phyloP scores from a whole-genome alignment of 2,888 invertebrate genomes.

The Agrotis exclamationis region DNA sequence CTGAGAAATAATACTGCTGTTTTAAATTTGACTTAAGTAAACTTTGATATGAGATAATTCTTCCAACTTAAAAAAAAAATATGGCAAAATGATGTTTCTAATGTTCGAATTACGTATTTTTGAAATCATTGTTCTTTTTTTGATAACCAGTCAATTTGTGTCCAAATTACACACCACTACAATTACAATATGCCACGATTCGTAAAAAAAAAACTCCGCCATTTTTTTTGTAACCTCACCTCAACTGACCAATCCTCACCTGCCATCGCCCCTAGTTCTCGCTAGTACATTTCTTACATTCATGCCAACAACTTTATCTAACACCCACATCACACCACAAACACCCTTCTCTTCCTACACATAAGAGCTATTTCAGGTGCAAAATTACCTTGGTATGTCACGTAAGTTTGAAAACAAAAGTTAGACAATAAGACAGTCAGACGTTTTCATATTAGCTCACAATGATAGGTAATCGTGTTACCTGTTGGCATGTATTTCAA shows the following conservation, averaged over 20 bases:
- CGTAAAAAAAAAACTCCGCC: too few relatives aligned
- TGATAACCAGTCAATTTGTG: background rate
- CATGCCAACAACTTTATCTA: conserved; percentile 40
- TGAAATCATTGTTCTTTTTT: background rate
- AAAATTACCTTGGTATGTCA: conserved; percentile 41
- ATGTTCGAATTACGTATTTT: too few relatives aligned
- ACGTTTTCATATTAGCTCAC: conserved; percentile 64
- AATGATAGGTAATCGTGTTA: conserved; percentile 69
- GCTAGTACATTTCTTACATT: conserved; percentile 67
- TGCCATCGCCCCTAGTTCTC: conserved; percentile 57
- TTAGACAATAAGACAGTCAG: conserved; percentile 68
- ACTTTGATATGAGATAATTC: background rate
- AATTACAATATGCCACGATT: too few relatives aligned
- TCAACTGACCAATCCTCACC: conserved; percentile 23
- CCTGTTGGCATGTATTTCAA: conserved; percentile 60
- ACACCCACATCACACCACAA: background rate
- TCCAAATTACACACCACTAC: background rate
- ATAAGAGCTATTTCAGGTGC: conserved; percentile 40
- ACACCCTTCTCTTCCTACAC: background rate
- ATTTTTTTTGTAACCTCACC: conserved; percentile 11
- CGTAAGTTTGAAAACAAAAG: conserved; percentile 67
- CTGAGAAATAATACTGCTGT: background rate
- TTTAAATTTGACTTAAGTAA: background rate
- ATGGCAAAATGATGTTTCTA: too few relatives aligned
- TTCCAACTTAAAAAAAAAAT: background rate